Evolutionary conservation across 2,888 invertebrate genomes (phyloP), one percentile per base, ranked within the genome.

Genomic region (Trissolcus brochymenae): DNA sequence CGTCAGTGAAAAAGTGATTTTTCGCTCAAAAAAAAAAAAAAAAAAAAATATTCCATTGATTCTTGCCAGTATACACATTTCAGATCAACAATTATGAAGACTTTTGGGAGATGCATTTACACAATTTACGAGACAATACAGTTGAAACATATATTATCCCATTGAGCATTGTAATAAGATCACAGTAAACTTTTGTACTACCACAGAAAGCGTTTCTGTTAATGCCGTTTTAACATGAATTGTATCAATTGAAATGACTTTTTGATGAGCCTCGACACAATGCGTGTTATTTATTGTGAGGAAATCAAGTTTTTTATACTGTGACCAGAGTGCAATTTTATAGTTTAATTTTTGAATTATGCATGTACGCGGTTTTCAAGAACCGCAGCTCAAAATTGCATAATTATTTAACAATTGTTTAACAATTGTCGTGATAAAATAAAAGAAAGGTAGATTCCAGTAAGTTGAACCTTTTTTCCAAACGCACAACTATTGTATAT

Each of bases 371-470:
- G 55, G 46, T 49, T 17, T 67, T 62, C 62, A 19, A 56, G 60
- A 56, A n/a, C 41, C 60, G 65, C 60, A 57, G 74, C 74, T 74
- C 74, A 74, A 74, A 43, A 53, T 67, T 49, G 61, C 57, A 51
- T 67, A 57, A 51, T 56, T 46, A 17, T 43, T 35, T 40, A 51
- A 29, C 62, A 67, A 62, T 74, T 67, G 74, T 67, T 74, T 61
- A 25, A 57, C 57, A 74, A 67, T 73, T 59, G 74, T 40, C 65
- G 73, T 75, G 75, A 75, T 75, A 68, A 74, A 68, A 51, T 35
- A 35, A 35, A 35, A 7, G 9, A 35, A 1, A 46, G n/a, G 40
- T 57, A 68, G 68, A 65, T 59, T 68, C 64, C 17, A 29, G 0
- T 25, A 16, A 60, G 55, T 2, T 40, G 11, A 70, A 59, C 43